Conservation (phyloP, 2,888 invertebrate species). For the Melipona bicolor region DNA sequence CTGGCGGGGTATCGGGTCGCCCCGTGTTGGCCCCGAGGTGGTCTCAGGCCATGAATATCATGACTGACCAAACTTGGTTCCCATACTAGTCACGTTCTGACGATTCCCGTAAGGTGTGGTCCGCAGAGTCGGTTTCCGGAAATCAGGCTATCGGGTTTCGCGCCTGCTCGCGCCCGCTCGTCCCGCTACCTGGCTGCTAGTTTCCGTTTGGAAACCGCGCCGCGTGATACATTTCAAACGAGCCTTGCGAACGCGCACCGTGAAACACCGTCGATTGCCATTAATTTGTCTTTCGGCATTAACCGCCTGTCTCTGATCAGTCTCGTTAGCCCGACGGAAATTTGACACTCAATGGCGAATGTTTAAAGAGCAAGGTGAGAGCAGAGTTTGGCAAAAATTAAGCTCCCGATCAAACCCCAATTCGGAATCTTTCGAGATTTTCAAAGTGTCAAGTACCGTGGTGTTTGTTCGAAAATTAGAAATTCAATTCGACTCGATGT, state of each 20-base stretch:
- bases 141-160: constrained; percentile 69
- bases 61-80: constrained; percentile 81
- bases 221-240: constrained; percentile 36
- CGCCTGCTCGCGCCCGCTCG: constrained; percentile 28
- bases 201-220: constrained; percentile 48
- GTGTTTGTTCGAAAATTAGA: too few species aligned
- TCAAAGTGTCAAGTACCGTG: too few species aligned
- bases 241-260: constrained; percentile 1
- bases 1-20: constrained; percentile 76
- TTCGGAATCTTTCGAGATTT: too few species aligned
- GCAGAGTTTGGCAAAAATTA: too few species aligned
- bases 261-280: constrained; percentile 4
- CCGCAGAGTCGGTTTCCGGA: constrained; percentile 70
- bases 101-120: constrained; percentile 75
- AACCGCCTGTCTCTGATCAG: not conserved
- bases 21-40: constrained; percentile 76
- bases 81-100: constrained; percentile 73
- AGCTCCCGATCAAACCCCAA: too few species aligned
- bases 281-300: constrained; percentile 8
- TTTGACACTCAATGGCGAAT: not conserved
- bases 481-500: too few species aligned
- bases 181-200: constrained; percentile 26
- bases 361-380: too few species aligned
- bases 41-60: constrained; percentile 84
- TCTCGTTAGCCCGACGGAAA: too few species aligned